Evolutionary conservation across 1,140 invertebrate genomes (phyloP), one percentile per base, ranked within the genome.

Genomic region (Hycleus cichorii): DNA sequence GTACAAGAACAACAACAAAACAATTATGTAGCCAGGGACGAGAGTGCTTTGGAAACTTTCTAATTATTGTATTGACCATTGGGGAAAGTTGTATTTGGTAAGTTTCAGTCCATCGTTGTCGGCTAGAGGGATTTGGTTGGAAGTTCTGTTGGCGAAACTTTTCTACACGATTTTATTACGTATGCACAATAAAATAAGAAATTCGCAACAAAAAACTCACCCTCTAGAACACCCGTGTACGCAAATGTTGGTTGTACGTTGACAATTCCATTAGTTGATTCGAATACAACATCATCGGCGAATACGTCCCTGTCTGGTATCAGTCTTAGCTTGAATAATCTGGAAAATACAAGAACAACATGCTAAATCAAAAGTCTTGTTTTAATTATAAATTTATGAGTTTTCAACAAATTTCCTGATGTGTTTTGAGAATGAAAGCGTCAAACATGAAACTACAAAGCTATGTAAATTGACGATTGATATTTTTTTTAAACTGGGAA

Each of bases 171-270:
- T 32, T 32, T 32, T 32, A 32, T 32, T 32, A 32, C 7, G 7
- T 32, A 32, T 32, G 32, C 32, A 32, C 32, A 32, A 32, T 32
- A 32, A 32, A 32, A 32, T 5, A 32, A 4, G 32, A 32, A 32
- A 32, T 7, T 2, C 7, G 0, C 32, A 32, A 32, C 7, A 18
- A 18, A 18, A 18, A 18, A 48, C 49, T 78, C 73, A 88, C 90
- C 90, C 81, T 90, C 85, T 60, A 93, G 78, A 44, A 80, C 83
- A 64, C 90, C 90, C 11, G 79, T 79, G 72, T 91, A 93, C 56
- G 88, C 84, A 64, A 86, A 84, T 39, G 78, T 80, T 25, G 83
- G 80, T 75, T 91, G 86, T 75, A 88, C 91, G 62, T 81, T 72
- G 60, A 93, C 75, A 39, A 80, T 79, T 26, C 88, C 88, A 39